Conservation (phyloP, 2,888 invertebrate species). For the Nineta flava region DNA sequence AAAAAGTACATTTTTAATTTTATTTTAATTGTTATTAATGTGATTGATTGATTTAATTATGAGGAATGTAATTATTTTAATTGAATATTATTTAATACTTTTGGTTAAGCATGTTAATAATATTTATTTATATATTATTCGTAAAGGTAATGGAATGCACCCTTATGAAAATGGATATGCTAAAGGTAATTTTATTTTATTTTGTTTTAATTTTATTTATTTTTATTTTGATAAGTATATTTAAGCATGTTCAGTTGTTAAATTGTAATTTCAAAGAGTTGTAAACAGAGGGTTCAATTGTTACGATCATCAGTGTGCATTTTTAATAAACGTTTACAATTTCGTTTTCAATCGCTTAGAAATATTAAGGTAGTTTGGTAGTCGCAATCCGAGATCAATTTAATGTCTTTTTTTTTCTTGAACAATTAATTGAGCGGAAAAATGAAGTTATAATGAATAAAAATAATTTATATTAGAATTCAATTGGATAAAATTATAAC, state of each 20-base stretch:
- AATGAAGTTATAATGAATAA: no score
- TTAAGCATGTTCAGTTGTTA: background rate
- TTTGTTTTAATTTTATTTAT: constrained; percentile 4
- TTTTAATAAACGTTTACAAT: no score
- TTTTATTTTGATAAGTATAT: constrained; percentile 3
- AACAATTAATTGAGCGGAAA: no score
- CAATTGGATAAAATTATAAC: no score
- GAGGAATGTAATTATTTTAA: background rate
- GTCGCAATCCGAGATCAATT: no score
- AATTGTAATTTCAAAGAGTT: no score
- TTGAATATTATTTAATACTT: constrained; percentile 3
- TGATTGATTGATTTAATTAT: background rate
- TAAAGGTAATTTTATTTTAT: constrained; percentile 20
- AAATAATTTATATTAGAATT: no score
- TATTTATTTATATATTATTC: constrained; percentile 15
- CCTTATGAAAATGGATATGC: constrained; percentile 23
- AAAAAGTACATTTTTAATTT: background rate
- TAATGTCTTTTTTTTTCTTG: no score
- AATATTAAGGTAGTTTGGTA: no score
- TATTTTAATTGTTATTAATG: background rate
- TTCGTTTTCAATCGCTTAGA: no score
- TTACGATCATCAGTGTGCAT: no score
- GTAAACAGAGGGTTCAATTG: no score
- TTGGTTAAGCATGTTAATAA: background rate
- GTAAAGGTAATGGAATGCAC: constrained; percentile 25